Evolutionary conservation across 2,113 vertebrate species (phyloP).

Genomic region (Globicephala melas): DNA sequence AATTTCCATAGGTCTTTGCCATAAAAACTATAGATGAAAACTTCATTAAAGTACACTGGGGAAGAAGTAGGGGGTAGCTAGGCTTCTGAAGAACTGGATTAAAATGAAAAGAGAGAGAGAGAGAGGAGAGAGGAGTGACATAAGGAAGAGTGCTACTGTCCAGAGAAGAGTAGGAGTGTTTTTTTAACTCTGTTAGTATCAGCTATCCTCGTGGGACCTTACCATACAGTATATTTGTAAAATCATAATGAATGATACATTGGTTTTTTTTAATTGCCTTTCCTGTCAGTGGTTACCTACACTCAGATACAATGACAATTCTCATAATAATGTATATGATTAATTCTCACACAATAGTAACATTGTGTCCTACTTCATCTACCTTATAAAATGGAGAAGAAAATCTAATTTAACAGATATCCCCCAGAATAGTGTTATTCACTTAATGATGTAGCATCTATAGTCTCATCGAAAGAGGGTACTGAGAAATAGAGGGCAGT

Average conservation of each 20-base stretch:
- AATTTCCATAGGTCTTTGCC: background rate
- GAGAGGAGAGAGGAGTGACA: background rate
- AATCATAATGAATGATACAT: conserved; percentile 44
- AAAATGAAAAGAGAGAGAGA: background rate
- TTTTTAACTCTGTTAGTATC: background rate
- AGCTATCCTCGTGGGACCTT: background rate
- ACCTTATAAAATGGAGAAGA: background rate
- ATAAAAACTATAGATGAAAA: background rate
- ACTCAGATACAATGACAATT: conserved; percentile 43
- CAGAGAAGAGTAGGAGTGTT: background rate
- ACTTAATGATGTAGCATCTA: conserved; percentile 57
- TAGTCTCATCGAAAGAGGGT: conserved; percentile 61
- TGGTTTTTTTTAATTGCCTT: background rate
- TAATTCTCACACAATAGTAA: background rate
- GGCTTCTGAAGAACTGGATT: background rate
- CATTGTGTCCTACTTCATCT: conserved; percentile 37
- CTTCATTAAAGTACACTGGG: background rate
- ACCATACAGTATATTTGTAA: conserved; percentile 35
- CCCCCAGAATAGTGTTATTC: conserved; percentile 50
- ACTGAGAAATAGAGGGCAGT: conserved; percentile 63
- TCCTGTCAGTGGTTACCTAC: background rate
- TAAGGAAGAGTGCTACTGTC: background rate
- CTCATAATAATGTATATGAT: conserved; percentile 21
- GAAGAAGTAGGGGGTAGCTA: background rate
- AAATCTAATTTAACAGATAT: conserved; percentile 69